These are phyloP conservation scores for Zygaena filipendulae DNA, from an alignment of 2,888 invertebrate genomes.

Conservation along the genomic window DNA sequence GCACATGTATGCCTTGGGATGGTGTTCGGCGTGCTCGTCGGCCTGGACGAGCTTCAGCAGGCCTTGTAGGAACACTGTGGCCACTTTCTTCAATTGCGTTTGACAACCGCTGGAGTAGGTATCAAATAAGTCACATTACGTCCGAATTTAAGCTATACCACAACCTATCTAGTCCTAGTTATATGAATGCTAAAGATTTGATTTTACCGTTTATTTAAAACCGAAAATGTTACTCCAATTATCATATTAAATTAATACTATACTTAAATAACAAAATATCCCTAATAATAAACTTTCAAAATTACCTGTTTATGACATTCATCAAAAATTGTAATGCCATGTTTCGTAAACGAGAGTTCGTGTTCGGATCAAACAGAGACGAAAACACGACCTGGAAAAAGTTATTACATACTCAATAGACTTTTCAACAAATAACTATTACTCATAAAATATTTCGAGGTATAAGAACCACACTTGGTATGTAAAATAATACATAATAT, in stretches of 20 bases:
- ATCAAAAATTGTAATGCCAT: slow-evolving; percentile 84
- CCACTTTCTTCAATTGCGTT: slow-evolving; percentile 71
- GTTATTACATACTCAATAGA: no score
- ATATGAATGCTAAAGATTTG: no score
- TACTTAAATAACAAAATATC: no score
- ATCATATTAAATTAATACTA: no score
- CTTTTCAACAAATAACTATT: neutral
- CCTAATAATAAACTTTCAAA: no score
- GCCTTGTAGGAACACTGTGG: slow-evolving; percentile 78
- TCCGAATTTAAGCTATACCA: no score
- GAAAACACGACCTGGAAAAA: slow-evolving; percentile 87
- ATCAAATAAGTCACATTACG: no score
- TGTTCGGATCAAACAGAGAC: slow-evolving; percentile 84
- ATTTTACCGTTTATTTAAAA: no score
- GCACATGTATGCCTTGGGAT: slow-evolving; percentile 78
- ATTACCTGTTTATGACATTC: slow-evolving; percentile 83
- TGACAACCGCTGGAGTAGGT: slow-evolving; percentile 70
- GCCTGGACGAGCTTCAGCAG: slow-evolving; percentile 75
- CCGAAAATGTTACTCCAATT: no score
- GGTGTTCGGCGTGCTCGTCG: slow-evolving; percentile 71
- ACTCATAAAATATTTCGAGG: neutral
- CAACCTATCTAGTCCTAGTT: no score
- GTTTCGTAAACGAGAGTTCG: slow-evolving; percentile 84
- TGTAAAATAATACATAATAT: neutral
- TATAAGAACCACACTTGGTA: no score